phyloP scores from a whole-genome alignment of 2,113 vertebrate genomes.

The Coracopsis vasa region DNA sequence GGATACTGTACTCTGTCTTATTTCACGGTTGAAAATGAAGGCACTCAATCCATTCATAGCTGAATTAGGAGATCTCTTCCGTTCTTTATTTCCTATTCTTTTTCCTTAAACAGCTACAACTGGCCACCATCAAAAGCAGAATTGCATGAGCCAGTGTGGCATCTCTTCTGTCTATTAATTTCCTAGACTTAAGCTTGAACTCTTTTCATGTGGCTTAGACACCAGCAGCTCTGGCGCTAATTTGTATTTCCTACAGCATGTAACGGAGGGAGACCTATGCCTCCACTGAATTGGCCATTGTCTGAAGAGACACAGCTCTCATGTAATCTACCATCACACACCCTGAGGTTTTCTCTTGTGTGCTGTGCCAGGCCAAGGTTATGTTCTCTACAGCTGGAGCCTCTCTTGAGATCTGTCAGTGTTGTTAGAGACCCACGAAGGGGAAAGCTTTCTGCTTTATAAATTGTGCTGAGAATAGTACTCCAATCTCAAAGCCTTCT shows the following conservation, averaged over 20 bases:
- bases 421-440: not conserved
- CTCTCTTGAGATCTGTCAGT: not conserved
- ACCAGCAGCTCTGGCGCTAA: not conserved
- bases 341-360: not conserved
- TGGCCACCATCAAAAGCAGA: not conserved
- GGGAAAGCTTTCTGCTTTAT: not conserved
- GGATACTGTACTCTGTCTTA: not conserved
- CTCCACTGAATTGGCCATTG: not conserved
- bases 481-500: not conserved
- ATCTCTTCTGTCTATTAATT: not conserved
- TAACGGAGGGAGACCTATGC: fast-evolving
- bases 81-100: not conserved
- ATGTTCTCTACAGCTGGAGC: not conserved
- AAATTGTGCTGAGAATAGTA: not conserved
- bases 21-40: not conserved
- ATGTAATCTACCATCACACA: not conserved
- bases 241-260: not conserved
- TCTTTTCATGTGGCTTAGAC: not conserved
- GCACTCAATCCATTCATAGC: not conserved
- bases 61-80: not conserved
- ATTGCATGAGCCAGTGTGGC: not conserved
- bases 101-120: not conserved
- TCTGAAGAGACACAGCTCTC: not conserved
- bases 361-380: not conserved
- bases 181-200: not conserved